Evolutionary conservation across 1,140 invertebrate species (phyloP), one percentile per base, ranked within the genome.

Genomic region (Brachystomella parvula): DNA sequence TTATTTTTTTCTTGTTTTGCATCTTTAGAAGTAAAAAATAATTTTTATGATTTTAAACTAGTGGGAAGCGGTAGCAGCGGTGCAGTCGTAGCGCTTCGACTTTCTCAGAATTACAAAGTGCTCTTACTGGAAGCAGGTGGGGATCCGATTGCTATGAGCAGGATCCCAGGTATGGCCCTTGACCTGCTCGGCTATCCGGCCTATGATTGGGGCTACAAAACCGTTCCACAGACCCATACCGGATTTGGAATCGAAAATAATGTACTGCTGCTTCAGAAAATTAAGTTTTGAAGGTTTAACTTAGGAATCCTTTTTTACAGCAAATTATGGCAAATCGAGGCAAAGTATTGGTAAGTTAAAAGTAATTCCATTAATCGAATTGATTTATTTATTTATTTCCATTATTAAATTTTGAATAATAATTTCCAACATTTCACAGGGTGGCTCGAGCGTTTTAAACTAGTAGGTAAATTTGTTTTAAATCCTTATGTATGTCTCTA

Each of bases 1-100:
- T 6, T 19, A 39, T 9, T 19, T 39, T 9, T 39, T 19, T 39
- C 19, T 39, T 19, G 35, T n/a, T n/a, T n/a, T n/a, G n/a, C n/a
- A n/a, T n/a, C n/a, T n/a, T n/a, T n/a, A n/a, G n/a, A n/a, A n/a
- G 39, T 80, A 80, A 67, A 73, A 61, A 12, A 39, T 19, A 6
- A 39, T 39, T 39, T 19, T 39, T 39, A 9, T 39, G 35, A 39
- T 19, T 39, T n/a, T n/a, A n/a, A n/a, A n/a, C 6, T 53, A 44
- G 72, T 75, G 15, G 73, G 73, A 15, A 68, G 63, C 26, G 82
- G 82, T 39, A 79, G 81, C 2, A 78, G 81, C 3, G 82, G 82
- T 31, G 76, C 77, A 60, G 81, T 82, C 12, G 61, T 83, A 59
- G 82, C 82, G 0, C 77, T 75, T 3, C 58, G 82, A n/a, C 73